phyloP scores from a whole-genome alignment of 2,113 vertebrate genomes.

The Anser brachyrhynchus region DNA sequence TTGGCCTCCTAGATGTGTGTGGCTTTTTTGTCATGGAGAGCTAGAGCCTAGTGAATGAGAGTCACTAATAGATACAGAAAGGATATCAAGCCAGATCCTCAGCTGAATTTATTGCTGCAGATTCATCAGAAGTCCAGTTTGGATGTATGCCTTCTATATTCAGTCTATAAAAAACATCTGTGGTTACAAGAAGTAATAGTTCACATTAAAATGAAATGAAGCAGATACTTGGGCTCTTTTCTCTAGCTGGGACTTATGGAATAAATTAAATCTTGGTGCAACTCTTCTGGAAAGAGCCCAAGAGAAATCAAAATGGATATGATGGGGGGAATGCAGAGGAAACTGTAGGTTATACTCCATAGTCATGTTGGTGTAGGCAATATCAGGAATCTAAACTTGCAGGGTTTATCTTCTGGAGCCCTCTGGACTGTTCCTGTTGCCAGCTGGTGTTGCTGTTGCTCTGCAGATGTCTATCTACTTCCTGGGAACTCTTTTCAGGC shows the following conservation, averaged over 20 bases:
- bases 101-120: neutral
- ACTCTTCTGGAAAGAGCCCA: neutral
- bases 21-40: neutral
- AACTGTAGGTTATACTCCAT: neutral
- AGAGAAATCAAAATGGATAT: neutral
- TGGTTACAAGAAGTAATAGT: neutral
- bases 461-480: neutral
- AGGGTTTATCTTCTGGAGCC: neutral
- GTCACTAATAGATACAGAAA: neutral
- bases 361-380: neutral
- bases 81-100: neutral
- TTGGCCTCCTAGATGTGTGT: rapidly evolving
- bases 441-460: neutral
- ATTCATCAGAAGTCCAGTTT: neutral
- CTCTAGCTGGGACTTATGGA: neutral
- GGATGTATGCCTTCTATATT: neutral
- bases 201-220: neutral
- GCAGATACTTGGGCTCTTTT: neutral
- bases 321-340: neutral
- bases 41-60: neutral
- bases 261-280: neutral
- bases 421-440: neutral
- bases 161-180: neutral
- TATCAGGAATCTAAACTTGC: neutral
- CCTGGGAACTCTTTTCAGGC: neutral